Evolutionary conservation across 2,113 vertebrate species (phyloP).

Genomic region (Herpetotheres cachinnans): DNA sequence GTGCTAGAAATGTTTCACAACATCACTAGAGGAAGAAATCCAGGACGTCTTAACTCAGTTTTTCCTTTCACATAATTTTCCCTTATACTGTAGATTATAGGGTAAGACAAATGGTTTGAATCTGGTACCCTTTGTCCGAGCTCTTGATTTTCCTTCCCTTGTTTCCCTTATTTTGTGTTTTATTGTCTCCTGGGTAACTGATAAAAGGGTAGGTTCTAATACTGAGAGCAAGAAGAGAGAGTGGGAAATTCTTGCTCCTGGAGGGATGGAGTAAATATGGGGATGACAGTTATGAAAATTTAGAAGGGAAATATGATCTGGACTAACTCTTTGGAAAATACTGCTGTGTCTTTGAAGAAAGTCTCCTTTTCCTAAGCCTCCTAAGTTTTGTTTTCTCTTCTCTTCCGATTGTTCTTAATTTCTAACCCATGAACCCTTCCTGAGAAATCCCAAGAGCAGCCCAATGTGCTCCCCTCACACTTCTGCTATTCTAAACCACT

Average conservation of each 20-base stretch:
- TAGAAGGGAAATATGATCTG: not conserved
- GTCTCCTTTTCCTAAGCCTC: not conserved
- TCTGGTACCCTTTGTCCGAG: not conserved
- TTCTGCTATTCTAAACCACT: not conserved
- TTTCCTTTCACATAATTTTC: not conserved
- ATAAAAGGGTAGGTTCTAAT: not conserved
- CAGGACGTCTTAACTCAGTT: not conserved
- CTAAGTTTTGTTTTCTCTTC: not conserved
- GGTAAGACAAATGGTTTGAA: not conserved
- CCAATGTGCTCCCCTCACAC: not conserved
- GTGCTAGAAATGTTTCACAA: not conserved
- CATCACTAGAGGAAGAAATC: not conserved
- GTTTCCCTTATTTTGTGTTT: not conserved
- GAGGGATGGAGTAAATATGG: not conserved
- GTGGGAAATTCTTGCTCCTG: not conserved
- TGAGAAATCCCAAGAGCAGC: not conserved
- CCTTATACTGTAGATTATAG: not conserved
- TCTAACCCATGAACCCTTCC: not conserved
- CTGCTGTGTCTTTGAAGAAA: not conserved
- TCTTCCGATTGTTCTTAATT: not conserved
- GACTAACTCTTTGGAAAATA: not conserved
- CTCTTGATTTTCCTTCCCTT: not conserved
- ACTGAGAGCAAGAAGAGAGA: not conserved
- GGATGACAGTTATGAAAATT: not conserved
- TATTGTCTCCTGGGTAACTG: not conserved